Evolutionary conservation across 2,113 vertebrate genomes (phyloP).

Genomic region (Siniperca chuatsi): DNA sequence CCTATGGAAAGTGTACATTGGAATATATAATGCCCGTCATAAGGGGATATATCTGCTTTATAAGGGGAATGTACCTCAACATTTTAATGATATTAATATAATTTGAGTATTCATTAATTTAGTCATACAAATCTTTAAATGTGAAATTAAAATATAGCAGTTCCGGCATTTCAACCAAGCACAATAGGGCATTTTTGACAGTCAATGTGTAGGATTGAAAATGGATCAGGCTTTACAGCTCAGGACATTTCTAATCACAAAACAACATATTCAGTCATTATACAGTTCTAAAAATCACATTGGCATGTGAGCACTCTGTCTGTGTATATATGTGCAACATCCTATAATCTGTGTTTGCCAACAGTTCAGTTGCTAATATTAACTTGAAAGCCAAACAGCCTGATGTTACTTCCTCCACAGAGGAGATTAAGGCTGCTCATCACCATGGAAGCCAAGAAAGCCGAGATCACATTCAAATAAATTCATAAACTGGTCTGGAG

Average conservation of each 20-base stretch:
- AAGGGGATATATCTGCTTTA: not conserved
- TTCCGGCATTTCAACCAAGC: not conserved
- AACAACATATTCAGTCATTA: not conserved
- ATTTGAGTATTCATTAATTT: not conserved
- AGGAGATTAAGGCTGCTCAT: slow-evolving; percentile 59
- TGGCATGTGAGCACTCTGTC: not conserved
- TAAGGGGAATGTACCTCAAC: too few species aligned
- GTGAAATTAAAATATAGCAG: not conserved
- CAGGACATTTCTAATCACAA: slow-evolving; percentile 9
- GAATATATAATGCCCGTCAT: not conserved
- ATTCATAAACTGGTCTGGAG: slow-evolving; percentile 47
- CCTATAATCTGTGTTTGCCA: slow-evolving; percentile 26
- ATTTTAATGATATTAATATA: not conserved
- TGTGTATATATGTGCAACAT: not conserved
- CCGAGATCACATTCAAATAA: slow-evolving; percentile 37
- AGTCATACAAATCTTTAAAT: slow-evolving; percentile 2
- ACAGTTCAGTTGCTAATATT: slow-evolving; percentile 46
- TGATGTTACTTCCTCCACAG: slow-evolving; percentile 53
- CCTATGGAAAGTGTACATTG: not conserved
- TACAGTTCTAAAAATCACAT: too few species aligned
- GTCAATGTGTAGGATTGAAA: not conserved
- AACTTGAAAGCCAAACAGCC: slow-evolving; percentile 49
- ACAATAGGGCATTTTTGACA: not conserved
- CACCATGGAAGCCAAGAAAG: slow-evolving; percentile 26
- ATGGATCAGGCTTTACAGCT: too few species aligned